Conservation (phyloP, 2,797 vertebrate genomes). For the Bucorvus abyssinicus region DNA sequence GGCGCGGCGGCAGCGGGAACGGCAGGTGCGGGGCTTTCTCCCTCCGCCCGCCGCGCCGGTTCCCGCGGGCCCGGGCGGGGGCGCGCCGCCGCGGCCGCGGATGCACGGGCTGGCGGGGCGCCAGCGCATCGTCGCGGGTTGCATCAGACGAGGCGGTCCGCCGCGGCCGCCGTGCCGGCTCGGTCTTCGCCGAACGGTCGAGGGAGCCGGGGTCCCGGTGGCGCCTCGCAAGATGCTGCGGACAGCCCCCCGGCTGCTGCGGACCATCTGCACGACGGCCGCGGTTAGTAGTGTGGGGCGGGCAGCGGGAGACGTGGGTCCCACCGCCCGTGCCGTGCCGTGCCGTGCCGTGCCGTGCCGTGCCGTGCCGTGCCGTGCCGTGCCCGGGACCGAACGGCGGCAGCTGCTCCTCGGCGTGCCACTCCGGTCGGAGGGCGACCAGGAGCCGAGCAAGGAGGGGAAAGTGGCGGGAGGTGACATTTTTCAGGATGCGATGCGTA, state of each 20-base stretch:
- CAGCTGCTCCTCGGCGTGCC: background rate
- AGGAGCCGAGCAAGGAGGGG: background rate
- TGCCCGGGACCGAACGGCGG: background rate
- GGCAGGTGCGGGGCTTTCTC: background rate
- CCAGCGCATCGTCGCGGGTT: background rate
- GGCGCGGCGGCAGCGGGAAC: background rate
- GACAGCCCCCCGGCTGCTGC: constrained; percentile 74
- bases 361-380: background rate
- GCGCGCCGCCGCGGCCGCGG: background rate
- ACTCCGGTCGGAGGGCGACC: background rate
- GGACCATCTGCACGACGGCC: constrained; percentile 81
- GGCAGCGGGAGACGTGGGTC: background rate
- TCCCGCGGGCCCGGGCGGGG: background rate
- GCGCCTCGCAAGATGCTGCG: constrained; percentile 79
- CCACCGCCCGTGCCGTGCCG: background rate
- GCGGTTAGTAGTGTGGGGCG: constrained; percentile 77
- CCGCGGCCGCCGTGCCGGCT: background rate
- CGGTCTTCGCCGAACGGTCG: background rate
- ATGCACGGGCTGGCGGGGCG: background rate
- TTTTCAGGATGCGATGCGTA: background rate
- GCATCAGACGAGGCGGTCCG: constrained; percentile 12
- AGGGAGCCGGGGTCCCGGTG: background rate
- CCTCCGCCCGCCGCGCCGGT: background rate
- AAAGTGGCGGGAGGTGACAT: background rate
- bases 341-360: too few species aligned